phyloP scores from a whole-genome alignment of 2,113 vertebrate species.

The Apistogramma diplotaenia region DNA sequence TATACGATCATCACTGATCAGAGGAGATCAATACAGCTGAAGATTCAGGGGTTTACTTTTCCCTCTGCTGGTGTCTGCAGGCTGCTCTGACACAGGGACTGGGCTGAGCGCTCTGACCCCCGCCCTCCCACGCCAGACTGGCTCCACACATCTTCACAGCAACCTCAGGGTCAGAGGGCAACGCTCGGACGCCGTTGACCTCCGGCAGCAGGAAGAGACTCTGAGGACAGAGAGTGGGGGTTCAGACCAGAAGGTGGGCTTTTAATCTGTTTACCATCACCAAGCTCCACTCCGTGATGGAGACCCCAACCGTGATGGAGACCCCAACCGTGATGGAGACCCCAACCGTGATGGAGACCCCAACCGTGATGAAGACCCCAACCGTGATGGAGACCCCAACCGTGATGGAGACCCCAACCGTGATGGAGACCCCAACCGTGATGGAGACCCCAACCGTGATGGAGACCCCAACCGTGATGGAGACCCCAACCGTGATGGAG shows the following conservation, averaged over 20 bases:
- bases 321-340: no score
- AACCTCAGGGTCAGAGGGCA: constrained; percentile 82
- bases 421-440: no score
- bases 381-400: no score
- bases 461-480: no score
- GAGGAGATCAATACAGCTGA: neutral
- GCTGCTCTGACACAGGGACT: constrained; percentile 84
- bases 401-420: no score
- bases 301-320: no score
- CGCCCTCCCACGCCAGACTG: constrained; percentile 90
- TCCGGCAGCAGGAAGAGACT: constrained; percentile 95
- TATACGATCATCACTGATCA: neutral
- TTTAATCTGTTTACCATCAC: no score
- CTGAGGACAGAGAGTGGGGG: constrained; percentile 71
- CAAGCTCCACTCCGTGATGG: no score
- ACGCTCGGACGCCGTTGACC: constrained; percentile 85
- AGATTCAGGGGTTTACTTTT: constrained; percentile 1
- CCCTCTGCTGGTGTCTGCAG: constrained; percentile 55
- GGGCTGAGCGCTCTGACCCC: constrained; percentile 86
- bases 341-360: no score
- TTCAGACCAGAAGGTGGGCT: neutral
- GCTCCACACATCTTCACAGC: constrained; percentile 88
- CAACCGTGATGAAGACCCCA: no score
- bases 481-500: no score
- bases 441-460: no score